Percentiles rank a stretch among this genome's conserved stretches.
These are phyloP conservation scores for Eilema sororculum DNA, from an alignment of 2,888 invertebrate species.

Conservation along the genomic window DNA sequence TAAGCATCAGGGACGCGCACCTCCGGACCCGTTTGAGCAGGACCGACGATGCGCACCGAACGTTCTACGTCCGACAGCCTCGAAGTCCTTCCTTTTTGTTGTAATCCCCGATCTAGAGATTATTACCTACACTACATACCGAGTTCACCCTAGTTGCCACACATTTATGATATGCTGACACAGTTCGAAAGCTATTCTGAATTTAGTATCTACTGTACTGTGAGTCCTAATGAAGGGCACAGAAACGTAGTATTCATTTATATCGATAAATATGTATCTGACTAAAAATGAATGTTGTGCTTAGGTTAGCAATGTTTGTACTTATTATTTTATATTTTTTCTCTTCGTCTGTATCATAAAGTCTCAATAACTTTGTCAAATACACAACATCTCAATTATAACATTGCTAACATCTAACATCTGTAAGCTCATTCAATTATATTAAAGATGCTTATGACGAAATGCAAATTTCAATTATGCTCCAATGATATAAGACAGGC, in stretches of 20 bases:
- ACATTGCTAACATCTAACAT: background rate
- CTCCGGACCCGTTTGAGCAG: slow-evolving; percentile 49
- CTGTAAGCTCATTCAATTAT: background rate
- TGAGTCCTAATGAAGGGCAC: slow-evolving; percentile 31
- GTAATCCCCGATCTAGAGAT: slow-evolving; percentile 39
- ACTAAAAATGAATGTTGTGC: background rate
- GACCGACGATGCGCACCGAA: slow-evolving; percentile 53
- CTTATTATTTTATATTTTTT: background rate
- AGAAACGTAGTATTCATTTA: slow-evolving; percentile 28
- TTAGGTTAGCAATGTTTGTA: too few species aligned
- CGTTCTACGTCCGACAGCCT: slow-evolving; percentile 43
- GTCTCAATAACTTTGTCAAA: too few species aligned
- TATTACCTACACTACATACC: slow-evolving; percentile 47
- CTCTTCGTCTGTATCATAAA: background rate
- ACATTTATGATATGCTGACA: slow-evolving; percentile 45
- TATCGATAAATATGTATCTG: slow-evolving; percentile 14
- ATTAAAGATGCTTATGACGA: background rate
- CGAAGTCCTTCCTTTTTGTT: slow-evolving; percentile 45
- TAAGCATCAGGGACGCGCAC: slow-evolving; percentile 44
- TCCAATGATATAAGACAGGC: slow-evolving; percentile 24
- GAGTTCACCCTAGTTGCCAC: slow-evolving; percentile 37
- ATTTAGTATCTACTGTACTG: slow-evolving; percentile 36
- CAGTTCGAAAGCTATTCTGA: slow-evolving; percentile 34
- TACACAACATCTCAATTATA: background rate
- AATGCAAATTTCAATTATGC: slow-evolving; percentile 6